phyloP scores from a whole-genome alignment of 2,888 invertebrate species.

The Scaptomyza cyrtandrae region DNA sequence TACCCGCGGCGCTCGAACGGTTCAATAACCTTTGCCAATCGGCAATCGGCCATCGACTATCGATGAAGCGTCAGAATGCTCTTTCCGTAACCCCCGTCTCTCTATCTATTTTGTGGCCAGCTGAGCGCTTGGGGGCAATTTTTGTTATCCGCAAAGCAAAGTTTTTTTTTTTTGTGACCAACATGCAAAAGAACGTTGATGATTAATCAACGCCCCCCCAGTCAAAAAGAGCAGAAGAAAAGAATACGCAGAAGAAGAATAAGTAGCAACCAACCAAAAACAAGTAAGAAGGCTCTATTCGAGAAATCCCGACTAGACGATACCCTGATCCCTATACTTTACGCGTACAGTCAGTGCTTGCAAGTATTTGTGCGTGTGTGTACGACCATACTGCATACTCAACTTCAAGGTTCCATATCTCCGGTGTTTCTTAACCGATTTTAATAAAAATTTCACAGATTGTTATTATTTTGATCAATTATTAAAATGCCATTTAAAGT shows the following conservation, averaged over 20 bases:
- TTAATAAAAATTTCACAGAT: too few species aligned
- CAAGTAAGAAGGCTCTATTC: too few species aligned
- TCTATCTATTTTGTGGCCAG: background rate
- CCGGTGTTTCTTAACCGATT: too few species aligned
- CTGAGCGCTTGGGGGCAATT: slow-evolving; percentile 22
- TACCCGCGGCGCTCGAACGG: slow-evolving; percentile 28
- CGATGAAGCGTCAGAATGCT: slow-evolving; percentile 19
- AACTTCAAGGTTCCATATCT: too few species aligned
- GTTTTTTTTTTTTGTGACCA: slow-evolving; percentile 1
- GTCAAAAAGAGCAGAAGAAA: slow-evolving; percentile 13
- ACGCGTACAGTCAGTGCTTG: too few species aligned
- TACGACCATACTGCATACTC: too few species aligned
- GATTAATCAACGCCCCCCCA: slow-evolving; percentile 68
- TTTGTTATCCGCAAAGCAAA: slow-evolving; percentile 25
- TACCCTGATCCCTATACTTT: too few species aligned
- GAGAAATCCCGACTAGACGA: too few species aligned
- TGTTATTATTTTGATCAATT: too few species aligned
- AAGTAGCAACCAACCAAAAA: background rate
- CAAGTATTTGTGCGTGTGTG: too few species aligned
- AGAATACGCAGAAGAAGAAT: slow-evolving; percentile 6
- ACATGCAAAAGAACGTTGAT: slow-evolving; percentile 64
- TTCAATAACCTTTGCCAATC: slow-evolving; percentile 75
- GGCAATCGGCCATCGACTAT: slow-evolving; percentile 41
- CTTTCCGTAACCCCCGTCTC: background rate
- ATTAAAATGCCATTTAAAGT: too few species aligned